Evolutionary conservation across 2,113 vertebrate species (phyloP), one percentile per base, ranked within the genome.

Genomic region (Reinhardtius hippoglossoides): DNA sequence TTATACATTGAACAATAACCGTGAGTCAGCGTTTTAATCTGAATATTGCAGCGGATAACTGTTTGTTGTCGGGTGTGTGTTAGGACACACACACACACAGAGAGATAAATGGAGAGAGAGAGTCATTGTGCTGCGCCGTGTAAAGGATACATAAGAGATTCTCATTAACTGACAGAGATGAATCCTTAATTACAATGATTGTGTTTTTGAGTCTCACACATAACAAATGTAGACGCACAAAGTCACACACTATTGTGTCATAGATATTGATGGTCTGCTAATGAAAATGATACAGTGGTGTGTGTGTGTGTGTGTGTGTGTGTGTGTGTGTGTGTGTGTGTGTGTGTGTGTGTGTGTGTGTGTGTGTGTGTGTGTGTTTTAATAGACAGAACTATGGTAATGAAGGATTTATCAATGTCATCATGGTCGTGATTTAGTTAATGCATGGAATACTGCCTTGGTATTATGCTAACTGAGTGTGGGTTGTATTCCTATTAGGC

Each of bases 351-450:
- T 23, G 31, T 31, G 31, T 35, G n/a, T n/a, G n/a, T n/a, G n/a
- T n/a, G n/a, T n/a, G n/a, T n/a, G n/a, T n/a, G 52, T 21, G 6
- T 55, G 52, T 55, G 52, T 55, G 9, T 44, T 65, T 56, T 80
- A 71, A 80, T 73, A 64, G 40, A 21, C 74, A 55, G 18, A 55
- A 16, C 63, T 21, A 78, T 76, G 46, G 40, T 83, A 70, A 76
- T 81, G 44, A 68, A n/a, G 62, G 65, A 76, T 78, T 83, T 61
- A 67, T 73, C 67, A 64, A n/a, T 65, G 71, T 78, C 76, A 70
- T 23, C 23, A 31, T 56, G 24, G 59, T 24, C 71, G 58, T 26
- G 15, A 50, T 44, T 71, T 40, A 74, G 71, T 73, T 73, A 44
- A 72, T 69, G 46, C 46, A 44, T 24, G n/a, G 27, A 37, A 23